A percentile compares a stretch with the other conserved stretches of the same genome.
phyloP scores from a whole-genome alignment of 2,888 invertebrate species.

The Drosophila siamana region DNA sequence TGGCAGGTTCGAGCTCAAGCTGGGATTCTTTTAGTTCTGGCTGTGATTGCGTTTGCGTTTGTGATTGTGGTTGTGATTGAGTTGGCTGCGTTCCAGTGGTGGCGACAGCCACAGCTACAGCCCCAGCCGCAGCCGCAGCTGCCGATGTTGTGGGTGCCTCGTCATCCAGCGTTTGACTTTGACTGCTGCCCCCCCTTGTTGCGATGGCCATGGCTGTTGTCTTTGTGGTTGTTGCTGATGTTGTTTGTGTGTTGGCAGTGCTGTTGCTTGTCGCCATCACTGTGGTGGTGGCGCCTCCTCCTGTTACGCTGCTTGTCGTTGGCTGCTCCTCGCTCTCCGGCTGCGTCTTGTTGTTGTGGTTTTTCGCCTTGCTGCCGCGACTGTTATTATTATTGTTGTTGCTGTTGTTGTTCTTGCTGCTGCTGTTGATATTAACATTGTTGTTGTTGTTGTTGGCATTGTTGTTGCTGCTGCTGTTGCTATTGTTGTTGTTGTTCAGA shows the following conservation, averaged over 20 bases:
- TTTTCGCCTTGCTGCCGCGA: conserved; percentile 45
- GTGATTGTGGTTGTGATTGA: conserved; percentile 4
- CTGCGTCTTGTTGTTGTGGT: conserved; percentile 36
- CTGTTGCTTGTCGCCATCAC: conserved; percentile 54
- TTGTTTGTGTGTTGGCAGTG: conserved; percentile 71
- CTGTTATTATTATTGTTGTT: conserved; percentile 26
- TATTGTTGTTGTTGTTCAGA: conserved; percentile 49
- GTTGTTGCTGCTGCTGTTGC: conserved; percentile 35
- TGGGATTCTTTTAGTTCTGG: conserved; percentile 30
- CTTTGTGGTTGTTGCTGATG: conserved; percentile 40
- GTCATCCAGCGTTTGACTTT: conserved; percentile 19
- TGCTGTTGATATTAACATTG: conserved; percentile 30
- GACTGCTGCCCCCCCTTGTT: conserved; percentile 11
- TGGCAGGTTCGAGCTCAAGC: conserved; percentile 62
- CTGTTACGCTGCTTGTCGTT: conserved; percentile 14
- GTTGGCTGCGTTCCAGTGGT: conserved; percentile 16
- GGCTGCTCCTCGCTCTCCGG: background rate
- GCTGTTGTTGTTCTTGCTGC: conserved; percentile 40
- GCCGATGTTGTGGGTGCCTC: conserved; percentile 50
- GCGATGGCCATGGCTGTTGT: conserved; percentile 38
- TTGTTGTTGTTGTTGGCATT: conserved; percentile 50
- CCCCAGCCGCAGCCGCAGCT: conserved; percentile 32
- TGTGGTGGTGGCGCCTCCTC: background rate
- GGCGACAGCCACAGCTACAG: conserved; percentile 37
- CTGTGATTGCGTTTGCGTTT: conserved; percentile 11